Base-by-base conservation (phyloP, 1,140 invertebrate genomes). In the Eumeta japonica region DNA sequence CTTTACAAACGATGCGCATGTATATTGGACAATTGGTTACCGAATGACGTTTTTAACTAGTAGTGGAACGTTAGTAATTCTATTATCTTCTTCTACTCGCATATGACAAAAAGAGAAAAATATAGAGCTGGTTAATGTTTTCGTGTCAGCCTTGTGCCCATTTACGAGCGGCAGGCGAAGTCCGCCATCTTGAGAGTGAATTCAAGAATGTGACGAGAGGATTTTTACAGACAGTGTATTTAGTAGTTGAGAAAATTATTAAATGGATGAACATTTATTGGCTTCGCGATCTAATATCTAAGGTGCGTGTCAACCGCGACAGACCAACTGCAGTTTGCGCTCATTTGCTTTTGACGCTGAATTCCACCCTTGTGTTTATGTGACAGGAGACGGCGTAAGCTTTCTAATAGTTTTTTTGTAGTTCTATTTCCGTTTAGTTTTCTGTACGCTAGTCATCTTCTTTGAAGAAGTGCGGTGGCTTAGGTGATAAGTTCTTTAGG, bases 181-280 rank as follows among this genome's bases (percentile, higher is more conserved):
- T 74, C 73, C 70, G 73, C 73, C 73, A 76, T 76, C 73, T 76
- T 76, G 70, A 74, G 70, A 76, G 66, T 73, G 65, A 63, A 70
- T 74, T 74, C 65, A 74, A 70, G 63, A 71, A 66, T 73, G 64
- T 68, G 58, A 63, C 73, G 65, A 68, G 59, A 63, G 63, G 64
- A 72, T 59, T 75, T 72, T 70, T 67, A 64, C n/a, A 55, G 54
- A 52, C 62, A 66, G 59, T 63, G 64, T 58, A 57, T 64, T 62
- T 62, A 63, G 48, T 57, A 56, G 71, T 57, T 71, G 68, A 70
- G 62, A n/a, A n/a, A n/a, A n/a, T 52, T 70, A 71, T 66, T 72
- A 68, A 75, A 73, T 62, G 57, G 56, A 57, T 47, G 46, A 50
- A 50, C 44, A 53, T 64, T 70, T 46, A 42, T 49, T 41, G 43